Percentiles rank a stretch among this genome's conserved stretches.
Evolutionary conservation across 2,113 vertebrate genomes (phyloP).

Genomic region (Bostrychus sinensis): DNA sequence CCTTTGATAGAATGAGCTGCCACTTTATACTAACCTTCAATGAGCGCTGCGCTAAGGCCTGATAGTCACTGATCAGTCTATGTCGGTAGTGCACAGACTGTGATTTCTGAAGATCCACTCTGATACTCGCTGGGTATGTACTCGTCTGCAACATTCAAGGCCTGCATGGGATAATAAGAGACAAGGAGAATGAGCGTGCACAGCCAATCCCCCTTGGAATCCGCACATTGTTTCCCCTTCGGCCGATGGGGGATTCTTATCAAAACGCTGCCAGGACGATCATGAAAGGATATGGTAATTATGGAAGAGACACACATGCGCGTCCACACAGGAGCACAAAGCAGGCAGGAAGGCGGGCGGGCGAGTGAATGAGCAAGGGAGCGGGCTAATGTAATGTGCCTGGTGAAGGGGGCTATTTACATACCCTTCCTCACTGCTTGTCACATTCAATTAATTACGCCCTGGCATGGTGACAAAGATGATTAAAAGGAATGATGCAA

Average conservation of each 20-base stretch:
- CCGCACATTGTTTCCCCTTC: constrained; percentile 57
- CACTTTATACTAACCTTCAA: background rate
- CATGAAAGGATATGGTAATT: constrained; percentile 78
- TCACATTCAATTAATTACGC: constrained; percentile 78
- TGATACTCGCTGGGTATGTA: constrained; percentile 20
- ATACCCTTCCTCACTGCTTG: constrained; percentile 66
- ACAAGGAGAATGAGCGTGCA: constrained; percentile 13
- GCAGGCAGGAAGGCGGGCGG: constrained; percentile 24
- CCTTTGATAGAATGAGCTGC: constrained; percentile 3
- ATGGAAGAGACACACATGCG: constrained; percentile 48
- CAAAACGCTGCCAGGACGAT: constrained; percentile 61
- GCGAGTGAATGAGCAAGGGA: constrained; percentile 41
- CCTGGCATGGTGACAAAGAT: constrained; percentile 69
- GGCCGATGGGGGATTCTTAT: constrained; percentile 64
- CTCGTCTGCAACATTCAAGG: constrained; percentile 32
- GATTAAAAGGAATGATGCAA: constrained; percentile 63
- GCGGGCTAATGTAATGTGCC: constrained; percentile 62
- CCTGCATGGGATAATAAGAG: constrained; percentile 32
- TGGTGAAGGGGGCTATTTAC: constrained; percentile 69
- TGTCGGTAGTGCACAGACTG: constrained; percentile 20
- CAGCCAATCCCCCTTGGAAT: constrained; percentile 47
- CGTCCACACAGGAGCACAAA: constrained; percentile 28
- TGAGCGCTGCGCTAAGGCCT: constrained; percentile 5
- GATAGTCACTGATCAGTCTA: constrained; percentile 25
- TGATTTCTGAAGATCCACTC: constrained; percentile 22